Evolutionary conservation across 2,888 invertebrate species (phyloP).

Genomic region (Hedychridium roseum): DNA sequence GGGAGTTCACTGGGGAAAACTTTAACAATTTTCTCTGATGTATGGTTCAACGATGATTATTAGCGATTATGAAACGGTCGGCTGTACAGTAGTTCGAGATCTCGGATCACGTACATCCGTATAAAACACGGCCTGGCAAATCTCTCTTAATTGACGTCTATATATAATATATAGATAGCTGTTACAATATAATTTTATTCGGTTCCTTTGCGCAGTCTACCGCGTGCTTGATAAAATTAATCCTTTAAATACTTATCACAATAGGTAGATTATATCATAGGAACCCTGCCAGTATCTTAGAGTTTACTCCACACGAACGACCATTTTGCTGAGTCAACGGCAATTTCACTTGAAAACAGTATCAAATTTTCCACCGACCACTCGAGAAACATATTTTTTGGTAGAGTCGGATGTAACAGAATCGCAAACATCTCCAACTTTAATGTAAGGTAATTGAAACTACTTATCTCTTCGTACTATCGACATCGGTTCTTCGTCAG

Average conservation of each 20-base stretch:
- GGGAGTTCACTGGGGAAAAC: too few species aligned
- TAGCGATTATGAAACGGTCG: conserved; percentile 42
- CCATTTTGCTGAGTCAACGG: too few species aligned
- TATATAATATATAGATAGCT: conserved; percentile 20
- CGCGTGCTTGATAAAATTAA: conserved; percentile 43
- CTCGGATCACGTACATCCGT: conserved; percentile 35
- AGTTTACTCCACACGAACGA: too few species aligned
- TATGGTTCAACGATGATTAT: conserved; percentile 44
- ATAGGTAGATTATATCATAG: conserved; percentile 45
- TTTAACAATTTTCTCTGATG: too few species aligned
- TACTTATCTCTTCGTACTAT: too few species aligned
- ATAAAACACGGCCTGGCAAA: conserved; percentile 33
- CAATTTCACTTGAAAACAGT: too few species aligned
- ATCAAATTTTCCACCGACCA: too few species aligned
- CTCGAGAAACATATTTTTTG: too few species aligned
- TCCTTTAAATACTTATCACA: conserved; percentile 46
- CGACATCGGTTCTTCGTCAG: too few species aligned
- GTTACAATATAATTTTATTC: conserved; percentile 25
- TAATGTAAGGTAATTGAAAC: too few species aligned
- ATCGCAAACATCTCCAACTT: too few species aligned
- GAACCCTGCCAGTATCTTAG: conserved; percentile 43
- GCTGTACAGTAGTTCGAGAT: conserved; percentile 39
- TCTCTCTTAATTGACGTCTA: conserved; percentile 36
- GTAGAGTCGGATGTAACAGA: too few species aligned
- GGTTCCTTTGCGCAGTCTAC: conserved; percentile 22